Percentiles rank a stretch among this genome's conserved stretches.
Conservation (phyloP, 1,140 invertebrate species). For the Euborellia annulipes region DNA sequence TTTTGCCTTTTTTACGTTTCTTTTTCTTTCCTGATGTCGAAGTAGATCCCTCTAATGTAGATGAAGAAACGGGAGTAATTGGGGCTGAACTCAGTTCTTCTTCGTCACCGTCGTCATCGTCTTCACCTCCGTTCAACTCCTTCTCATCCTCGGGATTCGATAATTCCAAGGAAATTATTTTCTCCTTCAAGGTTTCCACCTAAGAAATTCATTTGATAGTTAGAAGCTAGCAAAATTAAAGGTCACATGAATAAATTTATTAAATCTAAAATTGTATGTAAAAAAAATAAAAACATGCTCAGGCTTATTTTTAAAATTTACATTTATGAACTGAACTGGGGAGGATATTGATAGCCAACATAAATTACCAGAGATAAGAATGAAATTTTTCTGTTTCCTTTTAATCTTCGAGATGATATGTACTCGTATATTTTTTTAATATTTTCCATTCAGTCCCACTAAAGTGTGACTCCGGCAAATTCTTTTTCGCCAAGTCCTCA, state of each 20-base stretch:
- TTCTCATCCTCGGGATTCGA: conserved; percentile 40
- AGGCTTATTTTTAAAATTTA: not conserved
- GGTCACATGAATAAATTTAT: not conserved
- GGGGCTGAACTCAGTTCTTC: conserved; percentile 21
- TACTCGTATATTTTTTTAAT: too few species aligned
- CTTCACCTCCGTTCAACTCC: conserved; percentile 13
- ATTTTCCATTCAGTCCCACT: too few species aligned
- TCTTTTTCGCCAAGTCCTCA: too few species aligned
- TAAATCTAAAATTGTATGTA: not conserved
- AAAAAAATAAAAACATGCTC: not conserved
- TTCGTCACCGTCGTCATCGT: conserved; percentile 18
- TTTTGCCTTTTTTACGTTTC: too few species aligned
- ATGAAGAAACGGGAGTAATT: conserved; percentile 15
- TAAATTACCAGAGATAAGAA: not conserved
- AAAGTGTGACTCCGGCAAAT: too few species aligned
- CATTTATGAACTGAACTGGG: not conserved
- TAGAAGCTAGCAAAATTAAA: not conserved
- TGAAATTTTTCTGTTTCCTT: too few species aligned
- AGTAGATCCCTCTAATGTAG: conserved; percentile 4
- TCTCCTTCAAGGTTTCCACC: conserved; percentile 76
- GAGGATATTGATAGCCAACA: not conserved
- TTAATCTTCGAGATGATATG: too few species aligned
- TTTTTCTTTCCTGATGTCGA: not conserved
- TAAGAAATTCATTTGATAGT: conserved; percentile 26
- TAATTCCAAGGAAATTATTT: conserved; percentile 72